Conservation (phyloP, 2,113 vertebrate species). For the Nannospalax galili region DNA sequence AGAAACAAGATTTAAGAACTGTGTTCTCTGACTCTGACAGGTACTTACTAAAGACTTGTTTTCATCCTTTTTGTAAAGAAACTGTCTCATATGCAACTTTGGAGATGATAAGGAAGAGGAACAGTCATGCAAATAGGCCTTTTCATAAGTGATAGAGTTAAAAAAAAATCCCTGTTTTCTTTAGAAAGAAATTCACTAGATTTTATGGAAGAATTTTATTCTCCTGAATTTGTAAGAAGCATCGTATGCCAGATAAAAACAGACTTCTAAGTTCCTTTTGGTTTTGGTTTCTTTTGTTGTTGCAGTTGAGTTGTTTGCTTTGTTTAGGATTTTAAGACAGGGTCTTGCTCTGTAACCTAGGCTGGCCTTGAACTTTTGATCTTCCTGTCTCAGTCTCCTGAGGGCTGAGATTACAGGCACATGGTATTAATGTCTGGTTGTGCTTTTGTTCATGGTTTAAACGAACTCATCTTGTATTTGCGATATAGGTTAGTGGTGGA, state of each 20-base stretch:
- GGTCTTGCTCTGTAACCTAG: background rate
- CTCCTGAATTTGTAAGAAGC: background rate
- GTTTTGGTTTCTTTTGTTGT: background rate
- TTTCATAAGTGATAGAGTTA: slow-evolving; percentile 15
- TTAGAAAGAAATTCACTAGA: background rate
- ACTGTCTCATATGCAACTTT: background rate
- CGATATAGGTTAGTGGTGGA: background rate
- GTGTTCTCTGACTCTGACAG: background rate
- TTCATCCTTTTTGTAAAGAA: background rate
- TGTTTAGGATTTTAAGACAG: too few species aligned
- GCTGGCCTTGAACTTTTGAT: background rate
- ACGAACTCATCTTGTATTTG: background rate
- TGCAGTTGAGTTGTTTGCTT: too few species aligned
- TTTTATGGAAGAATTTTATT: background rate
- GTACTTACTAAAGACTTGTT: background rate
- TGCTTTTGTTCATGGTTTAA: background rate
- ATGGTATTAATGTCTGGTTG: too few species aligned
- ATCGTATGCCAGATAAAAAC: background rate
- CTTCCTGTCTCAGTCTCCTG: background rate
- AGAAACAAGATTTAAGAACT: background rate
- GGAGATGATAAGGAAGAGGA: background rate
- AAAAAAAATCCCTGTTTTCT: background rate
- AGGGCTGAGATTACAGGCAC: background rate
- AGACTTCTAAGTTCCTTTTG: background rate
- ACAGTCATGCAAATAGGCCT: background rate